Evolutionary conservation across 2,888 invertebrate genomes (phyloP), one percentile per base, ranked within the genome.

Genomic region (Synanthedon vespiformis): DNA sequence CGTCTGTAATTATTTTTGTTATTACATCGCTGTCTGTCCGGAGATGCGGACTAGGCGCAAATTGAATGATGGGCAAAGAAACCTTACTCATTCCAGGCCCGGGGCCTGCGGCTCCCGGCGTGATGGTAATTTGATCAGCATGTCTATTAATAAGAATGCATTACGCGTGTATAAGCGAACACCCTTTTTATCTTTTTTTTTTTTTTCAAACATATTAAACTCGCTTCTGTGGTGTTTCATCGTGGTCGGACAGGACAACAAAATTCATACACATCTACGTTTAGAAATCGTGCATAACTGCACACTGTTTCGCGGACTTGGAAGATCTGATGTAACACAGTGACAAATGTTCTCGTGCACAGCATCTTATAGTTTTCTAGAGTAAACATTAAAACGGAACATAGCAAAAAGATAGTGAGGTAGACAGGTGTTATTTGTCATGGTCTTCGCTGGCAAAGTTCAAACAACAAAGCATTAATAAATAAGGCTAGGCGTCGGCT

Each of bases 41-140:
- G 44, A 44, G 44, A 14, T 44, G 44, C 14, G 14, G 34, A 34
- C 34, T 34, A 4, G n/a, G 13, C 44, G 44, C 44, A 12, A 44
- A 44, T 44, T 44, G 44, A 53, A 40, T 47, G 44, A 27, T 16
- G 50, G 51, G 51, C 34, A 47, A 22, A 52, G 72, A 71, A 70
- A 70, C 70, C 68, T 70, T 72, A 74, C 74, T 74, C 68, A 72
- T 77, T 77, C 74, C 70, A 74, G 72, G 73, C 76, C 63, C 68
- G 60, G 40, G 34, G 67, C 58, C 61, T 67, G 74, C 74, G 73
- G 70, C 77, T 74, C 68, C 63, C 64, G 73, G 74, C 71, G 57
- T 67, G 65, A 63, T 67, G 68, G 67, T 75, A 74, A 75, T 79
- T 76, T 75, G 72, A 74, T 74, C 65, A 69, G 70, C 72, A 63